Conservation (phyloP, 2,113 vertebrate genomes). For the Motacilla tschutschensis region DNA sequence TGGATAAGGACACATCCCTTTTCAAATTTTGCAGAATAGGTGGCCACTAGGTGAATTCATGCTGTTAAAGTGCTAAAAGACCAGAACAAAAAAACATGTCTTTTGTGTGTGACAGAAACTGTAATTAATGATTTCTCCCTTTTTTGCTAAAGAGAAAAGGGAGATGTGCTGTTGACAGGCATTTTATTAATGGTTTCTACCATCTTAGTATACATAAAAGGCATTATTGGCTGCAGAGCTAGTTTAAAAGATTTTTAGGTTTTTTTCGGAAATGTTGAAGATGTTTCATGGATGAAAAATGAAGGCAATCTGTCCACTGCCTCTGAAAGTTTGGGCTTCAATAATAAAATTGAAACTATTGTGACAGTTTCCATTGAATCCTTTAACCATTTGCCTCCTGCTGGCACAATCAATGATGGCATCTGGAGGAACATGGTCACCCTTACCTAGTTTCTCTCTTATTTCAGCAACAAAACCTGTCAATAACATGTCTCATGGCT, state of each 20-base stretch:
- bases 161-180: conserved; percentile 84
- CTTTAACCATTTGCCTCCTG: conserved; percentile 82
- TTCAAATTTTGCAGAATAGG: conserved; percentile 86
- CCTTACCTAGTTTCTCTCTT: conserved; percentile 54
- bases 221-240: conserved; percentile 83
- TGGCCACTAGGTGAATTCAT: conserved; percentile 85
- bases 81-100: conserved; percentile 79
- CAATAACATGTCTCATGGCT: conserved; percentile 67
- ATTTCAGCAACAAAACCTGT: conserved; percentile 67
- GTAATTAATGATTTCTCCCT: conserved; percentile 93
- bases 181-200: conserved; percentile 95
- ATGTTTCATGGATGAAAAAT: conserved; percentile 87
- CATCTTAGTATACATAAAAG: conserved; percentile 88
- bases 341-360: conserved; percentile 84
- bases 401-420: conserved; percentile 71
- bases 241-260: conserved; percentile 79
- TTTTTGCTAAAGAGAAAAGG: conserved; percentile 84
- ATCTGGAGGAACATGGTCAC: conserved; percentile 65
- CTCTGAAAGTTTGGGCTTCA: conserved; percentile 78
- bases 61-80: conserved; percentile 77
- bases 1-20: conserved; percentile 75
- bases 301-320: conserved; percentile 84
- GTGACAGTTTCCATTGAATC: conserved; percentile 81
- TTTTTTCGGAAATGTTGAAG: conserved; percentile 80
- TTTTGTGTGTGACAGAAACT: conserved; percentile 89